Evolutionary conservation across 2,113 vertebrate genomes (phyloP).

Genomic region (Rousettus leschenaultii): DNA sequence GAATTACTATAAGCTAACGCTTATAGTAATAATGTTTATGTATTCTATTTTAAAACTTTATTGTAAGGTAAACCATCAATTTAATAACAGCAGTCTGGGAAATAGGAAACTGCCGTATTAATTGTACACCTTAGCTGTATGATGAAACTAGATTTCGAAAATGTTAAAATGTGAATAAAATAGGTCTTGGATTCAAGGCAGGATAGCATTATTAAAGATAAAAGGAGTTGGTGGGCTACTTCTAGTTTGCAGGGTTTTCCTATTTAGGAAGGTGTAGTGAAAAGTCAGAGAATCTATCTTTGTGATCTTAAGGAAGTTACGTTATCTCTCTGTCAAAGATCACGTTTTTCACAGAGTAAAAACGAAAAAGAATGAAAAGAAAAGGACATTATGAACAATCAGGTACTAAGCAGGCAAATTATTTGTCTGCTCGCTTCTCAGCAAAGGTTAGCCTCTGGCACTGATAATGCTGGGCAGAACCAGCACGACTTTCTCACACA

Average conservation of each 20-base stretch:
- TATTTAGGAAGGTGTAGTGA: not conserved
- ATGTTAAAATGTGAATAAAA: not conserved
- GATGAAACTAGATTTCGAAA: not conserved
- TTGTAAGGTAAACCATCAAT: not conserved
- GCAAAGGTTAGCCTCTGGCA: not conserved
- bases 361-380: not conserved
- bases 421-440: not conserved
- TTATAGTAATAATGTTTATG: not conserved
- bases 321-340: not conserved
- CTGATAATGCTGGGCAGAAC: not conserved
- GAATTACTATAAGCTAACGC: not conserved
- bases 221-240: not conserved
- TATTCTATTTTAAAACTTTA: not conserved
- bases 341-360: not conserved
- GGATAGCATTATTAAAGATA: not conserved
- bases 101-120: not conserved
- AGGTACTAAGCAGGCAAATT: not conserved
- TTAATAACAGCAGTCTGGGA: not conserved
- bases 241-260: not conserved
- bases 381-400: not conserved
- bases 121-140: not conserved
- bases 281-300: not conserved
- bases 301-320: not conserved
- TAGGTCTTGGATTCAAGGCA: not conserved
- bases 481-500: not conserved